Evolutionary conservation across 2,888 invertebrate genomes (phyloP).

Genomic region (Oeneis ivallda): DNA sequence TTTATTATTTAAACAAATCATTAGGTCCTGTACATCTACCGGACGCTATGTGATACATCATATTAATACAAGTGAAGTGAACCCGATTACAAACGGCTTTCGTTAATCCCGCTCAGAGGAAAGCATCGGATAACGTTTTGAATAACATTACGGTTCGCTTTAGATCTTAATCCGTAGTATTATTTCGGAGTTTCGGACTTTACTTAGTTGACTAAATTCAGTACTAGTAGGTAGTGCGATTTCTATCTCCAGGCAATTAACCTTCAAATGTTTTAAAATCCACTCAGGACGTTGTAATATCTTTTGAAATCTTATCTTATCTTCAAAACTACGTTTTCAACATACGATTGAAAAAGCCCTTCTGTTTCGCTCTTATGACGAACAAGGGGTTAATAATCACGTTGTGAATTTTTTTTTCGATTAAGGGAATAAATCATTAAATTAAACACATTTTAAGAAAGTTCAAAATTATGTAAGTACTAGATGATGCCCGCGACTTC

Average conservation of each 20-base stretch:
- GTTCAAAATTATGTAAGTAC: too few relatives aligned
- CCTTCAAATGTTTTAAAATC: neutral
- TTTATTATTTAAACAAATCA: neutral
- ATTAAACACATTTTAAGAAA: too few relatives aligned
- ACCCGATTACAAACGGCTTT: constrained; percentile 25
- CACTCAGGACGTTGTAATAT: too few relatives aligned
- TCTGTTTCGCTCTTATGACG: too few relatives aligned
- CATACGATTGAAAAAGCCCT: too few relatives aligned
- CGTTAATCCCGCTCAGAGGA: constrained; percentile 13
- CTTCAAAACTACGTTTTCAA: too few relatives aligned
- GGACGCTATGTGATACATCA: constrained; percentile 1
- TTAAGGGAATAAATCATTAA: too few relatives aligned
- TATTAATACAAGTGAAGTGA: constrained; percentile 23
- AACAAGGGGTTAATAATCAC: too few relatives aligned
- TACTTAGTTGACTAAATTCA: neutral
- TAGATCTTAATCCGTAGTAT: constrained; percentile 3
- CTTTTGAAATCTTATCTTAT: too few relatives aligned
- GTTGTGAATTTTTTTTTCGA: too few relatives aligned
- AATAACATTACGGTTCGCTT: constrained; percentile 17
- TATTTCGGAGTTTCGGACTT: neutral
- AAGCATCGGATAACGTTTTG: constrained; percentile 6
- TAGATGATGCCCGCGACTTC: too few relatives aligned
- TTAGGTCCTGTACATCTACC: neutral
- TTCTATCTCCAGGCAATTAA: neutral
- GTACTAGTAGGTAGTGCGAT: neutral